These are phyloP conservation scores for Strigops habroptila DNA, from an alignment of 2,113 vertebrate genomes.

Conservation along the genomic window DNA sequence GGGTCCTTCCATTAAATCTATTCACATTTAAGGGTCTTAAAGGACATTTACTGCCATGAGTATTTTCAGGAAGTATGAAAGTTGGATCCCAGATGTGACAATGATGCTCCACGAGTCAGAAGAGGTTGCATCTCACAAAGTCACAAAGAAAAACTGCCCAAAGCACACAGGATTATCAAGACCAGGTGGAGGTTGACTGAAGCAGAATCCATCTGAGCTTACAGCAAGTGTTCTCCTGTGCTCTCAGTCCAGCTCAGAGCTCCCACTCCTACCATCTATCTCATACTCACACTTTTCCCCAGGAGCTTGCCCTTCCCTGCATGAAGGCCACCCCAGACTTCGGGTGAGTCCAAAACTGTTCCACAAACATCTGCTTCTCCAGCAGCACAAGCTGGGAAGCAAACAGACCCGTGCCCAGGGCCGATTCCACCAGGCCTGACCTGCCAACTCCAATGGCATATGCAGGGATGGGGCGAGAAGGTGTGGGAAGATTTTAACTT, in stretches of 20 bases:
- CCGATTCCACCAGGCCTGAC: background rate
- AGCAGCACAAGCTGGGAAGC: background rate
- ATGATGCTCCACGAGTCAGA: background rate
- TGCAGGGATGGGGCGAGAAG: background rate
- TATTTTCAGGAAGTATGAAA: background rate
- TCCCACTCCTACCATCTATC: background rate
- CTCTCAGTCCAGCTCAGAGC: background rate
- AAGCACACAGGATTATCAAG: no score
- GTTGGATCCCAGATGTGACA: background rate
- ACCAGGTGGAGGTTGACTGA: background rate
- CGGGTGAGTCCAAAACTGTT: background rate
- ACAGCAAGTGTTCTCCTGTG: background rate
- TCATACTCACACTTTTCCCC: background rate
- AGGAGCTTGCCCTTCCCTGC: background rate
- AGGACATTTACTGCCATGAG: background rate
- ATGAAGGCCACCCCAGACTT: background rate
- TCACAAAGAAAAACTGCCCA: background rate
- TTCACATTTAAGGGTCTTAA: background rate
- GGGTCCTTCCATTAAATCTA: background rate
- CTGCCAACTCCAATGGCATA: background rate
- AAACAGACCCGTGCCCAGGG: fast-evolving
- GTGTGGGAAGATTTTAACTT: background rate
- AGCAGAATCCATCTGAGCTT: background rate
- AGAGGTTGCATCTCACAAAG: background rate
- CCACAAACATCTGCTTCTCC: background rate